phyloP scores from a whole-genome alignment of 2,797 vertebrate species.

The Oryzias sinensis region DNA sequence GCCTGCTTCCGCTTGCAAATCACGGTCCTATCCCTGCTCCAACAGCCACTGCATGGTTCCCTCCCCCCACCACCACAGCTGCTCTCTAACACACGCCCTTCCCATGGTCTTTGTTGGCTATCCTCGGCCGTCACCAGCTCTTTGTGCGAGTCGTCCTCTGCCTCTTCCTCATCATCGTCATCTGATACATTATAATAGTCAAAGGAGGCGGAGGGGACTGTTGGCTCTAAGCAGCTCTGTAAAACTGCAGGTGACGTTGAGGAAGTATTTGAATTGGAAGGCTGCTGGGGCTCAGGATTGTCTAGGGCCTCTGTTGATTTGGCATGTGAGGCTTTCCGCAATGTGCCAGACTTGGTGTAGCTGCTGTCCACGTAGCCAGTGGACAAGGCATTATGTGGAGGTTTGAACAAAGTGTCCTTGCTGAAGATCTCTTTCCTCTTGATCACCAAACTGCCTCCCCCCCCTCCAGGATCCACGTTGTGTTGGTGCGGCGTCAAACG shows the following conservation, averaged over 20 bases:
- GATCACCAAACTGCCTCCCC: slow-evolving; percentile 77
- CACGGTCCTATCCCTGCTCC: slow-evolving; percentile 93
- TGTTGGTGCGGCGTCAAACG: slow-evolving; percentile 91
- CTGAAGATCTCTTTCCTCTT: slow-evolving; percentile 99
- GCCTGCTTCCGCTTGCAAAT: slow-evolving; percentile 97
- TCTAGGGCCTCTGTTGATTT: slow-evolving; percentile 87
- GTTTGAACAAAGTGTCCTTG: slow-evolving; percentile 99
- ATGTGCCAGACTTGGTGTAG: slow-evolving; percentile 92
- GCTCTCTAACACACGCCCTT: slow-evolving; percentile 79
- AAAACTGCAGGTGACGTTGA: slow-evolving; percentile 83
- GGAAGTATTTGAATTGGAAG: slow-evolving; percentile 84
- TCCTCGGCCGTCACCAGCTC: slow-evolving; percentile 80
- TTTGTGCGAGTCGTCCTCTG: slow-evolving; percentile 88
- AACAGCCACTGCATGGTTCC: slow-evolving; percentile 98
- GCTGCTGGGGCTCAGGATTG: slow-evolving; percentile 91
- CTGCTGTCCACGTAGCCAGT: slow-evolving; percentile 86
- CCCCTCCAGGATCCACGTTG: slow-evolving; percentile 86
- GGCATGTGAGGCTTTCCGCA: slow-evolving; percentile 94
- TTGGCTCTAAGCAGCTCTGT: slow-evolving; percentile 89
- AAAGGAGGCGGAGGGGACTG: slow-evolving; percentile 85
- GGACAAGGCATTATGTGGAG: slow-evolving; percentile 93
- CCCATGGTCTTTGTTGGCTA: slow-evolving; percentile 83
- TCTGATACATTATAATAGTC: slow-evolving; percentile 99
- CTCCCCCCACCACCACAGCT: slow-evolving; percentile 83
- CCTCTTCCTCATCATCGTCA: slow-evolving; percentile 95